Evolutionary conservation across 2,113 vertebrate genomes (phyloP).

Genomic region (Bambusicola thoracicus): DNA sequence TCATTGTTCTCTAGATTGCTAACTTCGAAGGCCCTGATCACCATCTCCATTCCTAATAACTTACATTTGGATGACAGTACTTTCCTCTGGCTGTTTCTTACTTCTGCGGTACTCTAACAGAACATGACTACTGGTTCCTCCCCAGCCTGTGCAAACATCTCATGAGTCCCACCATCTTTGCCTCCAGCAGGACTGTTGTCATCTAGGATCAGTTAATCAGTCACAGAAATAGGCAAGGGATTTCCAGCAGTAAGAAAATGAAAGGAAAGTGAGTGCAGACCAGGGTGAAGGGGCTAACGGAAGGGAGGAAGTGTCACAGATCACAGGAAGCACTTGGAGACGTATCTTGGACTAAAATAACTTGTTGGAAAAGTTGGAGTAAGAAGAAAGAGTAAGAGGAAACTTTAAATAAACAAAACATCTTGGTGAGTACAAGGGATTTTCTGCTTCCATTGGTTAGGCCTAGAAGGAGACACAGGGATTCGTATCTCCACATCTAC

Average conservation of each 20-base stretch:
- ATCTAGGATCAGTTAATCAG: background rate
- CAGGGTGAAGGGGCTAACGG: background rate
- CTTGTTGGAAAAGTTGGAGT: background rate
- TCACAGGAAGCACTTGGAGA: background rate
- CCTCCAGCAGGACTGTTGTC: background rate
- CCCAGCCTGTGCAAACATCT: background rate
- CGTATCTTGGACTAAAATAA: background rate
- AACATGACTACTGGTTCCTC: background rate
- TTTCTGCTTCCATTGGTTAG: background rate
- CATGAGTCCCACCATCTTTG: background rate
- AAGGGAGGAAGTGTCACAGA: background rate
- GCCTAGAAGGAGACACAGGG: background rate
- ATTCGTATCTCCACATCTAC: background rate
- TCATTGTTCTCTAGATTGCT: background rate
- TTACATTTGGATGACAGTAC: background rate
- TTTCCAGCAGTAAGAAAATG: conserved; percentile 3
- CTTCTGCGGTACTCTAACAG: background rate
- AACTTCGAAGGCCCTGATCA: background rate
- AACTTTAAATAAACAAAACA: background rate
- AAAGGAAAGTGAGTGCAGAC: background rate
- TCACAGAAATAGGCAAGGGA: background rate
- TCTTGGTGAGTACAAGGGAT: background rate
- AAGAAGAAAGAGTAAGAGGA: conserved; percentile 9
- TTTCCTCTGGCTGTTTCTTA: background rate
- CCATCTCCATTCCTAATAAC: background rate